phyloP scores from a whole-genome alignment of 53 echinoderm and acorn worm species.

The Henricia sp. region DNA sequence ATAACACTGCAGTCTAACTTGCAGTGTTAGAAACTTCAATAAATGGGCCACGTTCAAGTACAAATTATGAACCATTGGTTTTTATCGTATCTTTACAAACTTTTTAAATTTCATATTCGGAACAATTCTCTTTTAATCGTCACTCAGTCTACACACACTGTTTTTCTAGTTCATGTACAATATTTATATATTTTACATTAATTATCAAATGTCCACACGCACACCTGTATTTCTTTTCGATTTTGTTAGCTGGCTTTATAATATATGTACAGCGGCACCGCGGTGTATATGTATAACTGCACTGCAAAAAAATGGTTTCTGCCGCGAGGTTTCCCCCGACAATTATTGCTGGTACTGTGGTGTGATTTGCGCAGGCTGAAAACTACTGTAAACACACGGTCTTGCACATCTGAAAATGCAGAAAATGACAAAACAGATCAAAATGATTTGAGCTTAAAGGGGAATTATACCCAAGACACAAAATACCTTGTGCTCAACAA shows the following conservation, averaged over 20 bases:
- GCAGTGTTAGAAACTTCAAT: background rate
- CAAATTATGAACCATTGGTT: slow-evolving; percentile 22
- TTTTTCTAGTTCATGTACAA: slow-evolving; percentile 1
- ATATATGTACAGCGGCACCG: background rate
- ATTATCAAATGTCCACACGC: slow-evolving; percentile 51
- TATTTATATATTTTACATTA: background rate
- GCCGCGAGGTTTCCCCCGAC: background rate
- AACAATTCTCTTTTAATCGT: slow-evolving; percentile 6
- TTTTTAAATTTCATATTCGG: background rate
- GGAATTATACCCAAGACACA: too few relatives aligned
- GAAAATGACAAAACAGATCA: background rate
- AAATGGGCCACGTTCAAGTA: slow-evolving; percentile 19
- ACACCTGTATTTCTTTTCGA: background rate
- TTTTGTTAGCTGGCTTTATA: background rate
- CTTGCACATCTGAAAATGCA: background rate
- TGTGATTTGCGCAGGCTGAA: too few relatives aligned
- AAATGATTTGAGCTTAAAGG: background rate
- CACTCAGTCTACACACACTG: slow-evolving; percentile 28
- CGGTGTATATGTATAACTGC: background rate
- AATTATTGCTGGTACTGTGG: slow-evolving; percentile 29
- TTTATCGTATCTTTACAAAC: slow-evolving; percentile 28
- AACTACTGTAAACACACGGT: too few relatives aligned
- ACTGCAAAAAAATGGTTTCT: background rate
- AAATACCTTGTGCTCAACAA: too few relatives aligned
- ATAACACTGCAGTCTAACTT: background rate